A percentile compares a stretch with the other conserved stretches of the same genome.
Conservation (phyloP, 2,797 vertebrate genomes). For the Enteromius trimaculatus region DNA sequence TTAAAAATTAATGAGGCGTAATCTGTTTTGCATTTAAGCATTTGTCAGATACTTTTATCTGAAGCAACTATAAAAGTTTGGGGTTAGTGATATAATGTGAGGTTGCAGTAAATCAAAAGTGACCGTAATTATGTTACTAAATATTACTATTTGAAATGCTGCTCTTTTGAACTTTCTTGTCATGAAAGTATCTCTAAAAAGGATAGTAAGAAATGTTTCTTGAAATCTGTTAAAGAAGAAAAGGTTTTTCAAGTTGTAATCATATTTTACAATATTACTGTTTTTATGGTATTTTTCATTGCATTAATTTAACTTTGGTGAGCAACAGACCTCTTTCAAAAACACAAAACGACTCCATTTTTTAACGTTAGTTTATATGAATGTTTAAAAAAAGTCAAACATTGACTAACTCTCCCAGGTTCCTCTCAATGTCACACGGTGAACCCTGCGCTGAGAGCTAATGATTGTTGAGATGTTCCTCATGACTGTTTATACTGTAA, state of each 20-base stretch:
- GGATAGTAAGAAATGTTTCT: neutral
- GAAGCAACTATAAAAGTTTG: neutral
- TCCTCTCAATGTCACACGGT: neutral
- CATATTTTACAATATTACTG: neutral
- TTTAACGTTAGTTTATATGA: neutral
- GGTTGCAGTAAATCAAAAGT: neutral
- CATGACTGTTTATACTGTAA: neutral
- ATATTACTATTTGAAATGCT: neutral
- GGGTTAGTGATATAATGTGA: neutral
- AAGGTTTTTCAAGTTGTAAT: neutral
- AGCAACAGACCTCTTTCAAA: neutral
- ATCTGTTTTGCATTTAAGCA: neutral
- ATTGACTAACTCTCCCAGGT: conserved; percentile 7
- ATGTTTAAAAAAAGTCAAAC: neutral
- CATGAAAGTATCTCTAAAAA: neutral
- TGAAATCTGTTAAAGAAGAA: neutral
- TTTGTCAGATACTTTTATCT: neutral
- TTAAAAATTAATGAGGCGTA: neutral
- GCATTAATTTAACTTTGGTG: neutral
- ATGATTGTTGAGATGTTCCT: conserved; percentile 27
- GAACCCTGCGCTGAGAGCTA: conserved; percentile 9
- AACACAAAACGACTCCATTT: neutral
- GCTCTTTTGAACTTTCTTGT: neutral
- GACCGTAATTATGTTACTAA: neutral
- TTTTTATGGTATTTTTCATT: neutral